Percentiles rank a stretch among this genome's conserved stretches.
These are phyloP conservation scores for Amiota mariae DNA, from an alignment of 2,888 invertebrate species.

Conservation along the genomic window DNA sequence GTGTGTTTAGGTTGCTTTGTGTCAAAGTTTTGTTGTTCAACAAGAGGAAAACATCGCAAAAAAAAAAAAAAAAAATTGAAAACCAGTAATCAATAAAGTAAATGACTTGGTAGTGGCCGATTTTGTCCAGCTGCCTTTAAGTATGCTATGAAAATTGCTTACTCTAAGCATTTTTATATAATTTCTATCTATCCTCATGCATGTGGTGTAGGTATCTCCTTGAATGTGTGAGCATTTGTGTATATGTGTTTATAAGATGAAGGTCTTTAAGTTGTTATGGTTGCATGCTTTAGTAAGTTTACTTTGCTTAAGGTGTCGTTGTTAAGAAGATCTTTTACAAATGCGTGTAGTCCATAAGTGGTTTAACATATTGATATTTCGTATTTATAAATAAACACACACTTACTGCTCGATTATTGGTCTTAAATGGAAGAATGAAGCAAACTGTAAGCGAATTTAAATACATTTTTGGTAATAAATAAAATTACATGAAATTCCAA, in stretches of 20 bases:
- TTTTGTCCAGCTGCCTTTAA: constrained; percentile 14
- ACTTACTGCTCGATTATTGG: too few species aligned
- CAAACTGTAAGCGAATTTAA: too few species aligned
- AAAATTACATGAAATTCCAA: too few species aligned
- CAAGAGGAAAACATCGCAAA: constrained; percentile 45
- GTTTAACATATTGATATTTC: neutral
- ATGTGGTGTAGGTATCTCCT: constrained; percentile 18
- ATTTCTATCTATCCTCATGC: neutral
- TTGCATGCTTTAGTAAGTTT: neutral
- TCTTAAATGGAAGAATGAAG: too few species aligned
- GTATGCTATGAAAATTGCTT: constrained; percentile 17
- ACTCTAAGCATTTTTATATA: neutral
- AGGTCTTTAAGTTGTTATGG: neutral
- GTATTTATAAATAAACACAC: too few species aligned
- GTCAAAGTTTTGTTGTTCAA: constrained; percentile 24
- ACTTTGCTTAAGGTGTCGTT: too few species aligned
- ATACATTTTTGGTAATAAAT: too few species aligned
- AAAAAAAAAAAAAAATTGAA: constrained; percentile 28
- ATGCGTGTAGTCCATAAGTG: neutral
- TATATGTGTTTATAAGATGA: constrained; percentile 1
- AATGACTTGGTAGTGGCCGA: constrained; percentile 54
- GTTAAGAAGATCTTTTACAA: too few species aligned
- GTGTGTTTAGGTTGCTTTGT: constrained; percentile 21
- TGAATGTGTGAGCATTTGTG: constrained; percentile 37
- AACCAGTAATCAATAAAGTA: constrained; percentile 61